Base-by-base conservation (phyloP, 2,888 invertebrate species). In the Plagodis pulveraria region DNA sequence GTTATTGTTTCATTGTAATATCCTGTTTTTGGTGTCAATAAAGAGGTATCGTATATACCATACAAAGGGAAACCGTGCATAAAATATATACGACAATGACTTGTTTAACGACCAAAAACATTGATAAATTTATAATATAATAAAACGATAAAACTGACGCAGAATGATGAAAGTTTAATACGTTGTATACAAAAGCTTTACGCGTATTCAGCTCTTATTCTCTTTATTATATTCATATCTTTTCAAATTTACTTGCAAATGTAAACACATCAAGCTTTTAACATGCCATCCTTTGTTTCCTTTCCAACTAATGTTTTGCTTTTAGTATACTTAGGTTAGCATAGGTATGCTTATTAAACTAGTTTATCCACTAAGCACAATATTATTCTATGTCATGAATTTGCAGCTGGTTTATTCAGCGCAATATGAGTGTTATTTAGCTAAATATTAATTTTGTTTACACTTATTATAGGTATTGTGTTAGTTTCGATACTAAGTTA, bases 231-330 rank as follows among this genome's bases (percentile, higher is more conserved):
- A 38, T 33, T 46, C 35, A 36, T 33, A 40, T 12, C 50, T 47
- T 54, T 54, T 50, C 45, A 49, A 36, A 38, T 54, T 42, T 38
- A 11, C 54, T 58, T 45, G 45, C 22, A 54, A 50, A 54, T 54
- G 46, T 36, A 59, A 54, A 54, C 22, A n/a, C 32, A 43, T 43
- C 50, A 56, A 36, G 35, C 0, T 12, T 32, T 5, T 50, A 45
- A 49, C 38, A 50, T 50, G 9, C 12, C 44, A 45, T 50, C 8
- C 33, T 44, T 51, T 49, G 40, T 41, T 33, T n/a, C 12, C 11
- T 5, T 56, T 49, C 12, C 40, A 11, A 40, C 12, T 9, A 41
- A 50, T 45, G 34, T 45, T 45, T 56, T 50, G 36, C 40, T 50
- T 45, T 50, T 44, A 38, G 32, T 45, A 50, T n/a, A n/a, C 34